Conservation (phyloP, 2,113 vertebrate genomes). For the Leptobrachium leishanense region DNA sequence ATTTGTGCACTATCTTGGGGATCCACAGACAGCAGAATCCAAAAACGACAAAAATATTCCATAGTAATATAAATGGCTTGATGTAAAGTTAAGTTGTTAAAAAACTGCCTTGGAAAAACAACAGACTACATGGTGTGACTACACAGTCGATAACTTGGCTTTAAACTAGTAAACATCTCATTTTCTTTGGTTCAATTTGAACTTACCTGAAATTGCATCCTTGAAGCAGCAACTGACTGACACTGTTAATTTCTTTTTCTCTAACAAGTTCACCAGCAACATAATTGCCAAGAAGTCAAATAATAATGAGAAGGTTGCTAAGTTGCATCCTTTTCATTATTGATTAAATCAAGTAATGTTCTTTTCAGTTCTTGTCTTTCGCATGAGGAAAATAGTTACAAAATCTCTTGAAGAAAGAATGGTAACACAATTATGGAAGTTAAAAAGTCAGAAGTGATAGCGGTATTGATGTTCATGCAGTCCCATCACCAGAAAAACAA, state of each 20-base stretch:
- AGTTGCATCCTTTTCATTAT: conserved; percentile 14
- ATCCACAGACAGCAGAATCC: too few relatives aligned
- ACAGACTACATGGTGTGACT: neutral
- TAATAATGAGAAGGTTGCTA: conserved; percentile 22
- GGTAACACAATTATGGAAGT: too few relatives aligned
- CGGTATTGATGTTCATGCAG: too few relatives aligned
- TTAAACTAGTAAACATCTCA: conserved; percentile 24
- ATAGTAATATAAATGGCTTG: neutral
- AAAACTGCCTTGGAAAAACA: conserved; percentile 3
- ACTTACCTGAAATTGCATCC: neutral
- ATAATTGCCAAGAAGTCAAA: conserved; percentile 20
- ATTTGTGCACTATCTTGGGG: neutral
- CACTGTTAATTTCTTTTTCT: conserved; percentile 17
- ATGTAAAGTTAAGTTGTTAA: conserved; percentile 2
- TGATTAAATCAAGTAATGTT: conserved; percentile 12
- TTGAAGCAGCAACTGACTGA: conserved; percentile 5
- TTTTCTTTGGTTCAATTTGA: conserved; percentile 6
- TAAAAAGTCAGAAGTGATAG: too few relatives aligned
- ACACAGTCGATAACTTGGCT: conserved; percentile 10
- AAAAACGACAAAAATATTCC: neutral
- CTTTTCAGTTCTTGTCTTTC: neutral
- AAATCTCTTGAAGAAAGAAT: too few relatives aligned
- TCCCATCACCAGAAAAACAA: too few relatives aligned
- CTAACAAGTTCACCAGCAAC: conserved; percentile 4
- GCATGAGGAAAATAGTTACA: neutral